Evolutionary conservation across 2,797 vertebrate species (phyloP), one percentile per base, ranked within the genome.

Genomic region (Rachycentron canadum): DNA sequence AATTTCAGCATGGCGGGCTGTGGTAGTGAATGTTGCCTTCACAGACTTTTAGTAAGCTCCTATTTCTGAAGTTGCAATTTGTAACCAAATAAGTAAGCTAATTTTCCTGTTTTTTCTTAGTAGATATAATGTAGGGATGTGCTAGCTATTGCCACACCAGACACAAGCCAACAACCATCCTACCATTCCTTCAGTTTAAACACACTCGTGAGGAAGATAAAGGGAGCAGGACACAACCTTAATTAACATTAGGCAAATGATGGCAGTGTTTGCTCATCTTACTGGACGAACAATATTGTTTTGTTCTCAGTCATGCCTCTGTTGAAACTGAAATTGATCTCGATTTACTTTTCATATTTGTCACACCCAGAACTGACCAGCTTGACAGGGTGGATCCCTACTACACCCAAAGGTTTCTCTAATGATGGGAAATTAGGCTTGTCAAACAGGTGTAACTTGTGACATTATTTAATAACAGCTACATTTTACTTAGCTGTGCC

Each of bases 1-100:
- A 93, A 78, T 92, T 91, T 82, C 87, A 83, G 88, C 85, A 82
- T 90, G 90, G 91, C 89, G 86, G 68, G 73, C 78, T 86, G 86
- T 81, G 67, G 52, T 89, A 88, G 79, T 82, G 75, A 81, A 81
- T 89, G 92, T 65, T 85, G 79, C 91, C 34, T 93, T 93, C 87
- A 89, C 2, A 56, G 82, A 65, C 81, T 32, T 47, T 2, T n/a
- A 26, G 82, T 47, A 69, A 57, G 38, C 38, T 53, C 50, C 25
- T 53, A 17, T 3, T 53, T 17, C 25, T 28, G 50, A 16, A 28
- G 6, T 28, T 28, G 25, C 9, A 28, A 53, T 53, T 53, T 17
- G 25, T 28, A 53, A 28, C 25, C 16, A 26, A 50, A 52, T 28
- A 53, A 53, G 6, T 5, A 9, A 16, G 13, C 1, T 28, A 3